Percentiles rank a stretch among this genome's conserved stretches.
Conservation (phyloP, 2,113 vertebrate species). For the Pituophis catenifer region DNA sequence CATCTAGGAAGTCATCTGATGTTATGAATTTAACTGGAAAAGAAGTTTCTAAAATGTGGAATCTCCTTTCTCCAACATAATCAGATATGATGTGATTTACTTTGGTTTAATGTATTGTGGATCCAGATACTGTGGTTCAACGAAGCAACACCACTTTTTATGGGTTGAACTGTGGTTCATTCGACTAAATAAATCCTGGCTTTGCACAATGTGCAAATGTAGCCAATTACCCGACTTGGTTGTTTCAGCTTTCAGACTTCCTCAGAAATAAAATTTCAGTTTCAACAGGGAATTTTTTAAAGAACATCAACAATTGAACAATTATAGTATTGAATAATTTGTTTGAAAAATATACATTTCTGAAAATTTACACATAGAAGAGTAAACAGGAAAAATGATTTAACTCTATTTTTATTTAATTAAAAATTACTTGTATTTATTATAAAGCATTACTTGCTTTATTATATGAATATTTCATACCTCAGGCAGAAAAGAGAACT, state of each 20-base stretch:
- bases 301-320: background rate
- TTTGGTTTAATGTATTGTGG: background rate
- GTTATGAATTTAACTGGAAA: background rate
- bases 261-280: background rate
- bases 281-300: background rate
- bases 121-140: background rate
- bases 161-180: background rate
- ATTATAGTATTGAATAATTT: background rate
- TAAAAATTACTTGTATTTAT: background rate
- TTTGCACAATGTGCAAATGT: background rate
- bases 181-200: background rate
- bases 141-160: background rate
- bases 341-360: background rate
- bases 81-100: background rate
- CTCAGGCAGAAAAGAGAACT: background rate
- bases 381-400: background rate
- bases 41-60: background rate
- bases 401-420: background rate
- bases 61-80: background rate
- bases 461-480: background rate
- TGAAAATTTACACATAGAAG: background rate
- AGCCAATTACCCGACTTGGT: background rate
- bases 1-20: background rate
- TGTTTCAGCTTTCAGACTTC: background rate
- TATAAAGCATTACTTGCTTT: background rate